These are phyloP conservation scores for Myotis lucifugus DNA, from an alignment of 2,113 vertebrate genomes.

Conservation along the genomic window DNA sequence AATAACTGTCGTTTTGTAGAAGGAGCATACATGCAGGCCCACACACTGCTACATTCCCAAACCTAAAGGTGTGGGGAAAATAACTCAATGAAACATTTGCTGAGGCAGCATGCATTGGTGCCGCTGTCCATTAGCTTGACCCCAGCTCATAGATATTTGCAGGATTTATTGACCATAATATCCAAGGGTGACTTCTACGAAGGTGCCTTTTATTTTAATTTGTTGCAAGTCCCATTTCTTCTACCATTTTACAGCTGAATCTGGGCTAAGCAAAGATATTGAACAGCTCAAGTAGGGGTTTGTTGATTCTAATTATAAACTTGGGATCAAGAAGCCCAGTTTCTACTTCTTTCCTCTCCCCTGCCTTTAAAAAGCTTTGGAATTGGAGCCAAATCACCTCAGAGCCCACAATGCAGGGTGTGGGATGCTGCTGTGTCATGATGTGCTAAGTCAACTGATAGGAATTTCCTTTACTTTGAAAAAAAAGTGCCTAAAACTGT, in stretches of 20 bases:
- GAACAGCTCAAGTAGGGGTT: not conserved
- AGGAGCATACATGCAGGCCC: not conserved
- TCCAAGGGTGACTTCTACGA: not conserved
- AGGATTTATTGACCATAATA: not conserved
- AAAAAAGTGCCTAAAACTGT: not conserved
- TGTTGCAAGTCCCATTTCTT: not conserved
- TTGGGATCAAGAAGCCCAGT: not conserved
- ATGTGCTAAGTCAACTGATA: not conserved
- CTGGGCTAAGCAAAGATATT: not conserved
- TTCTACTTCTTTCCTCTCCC: not conserved
- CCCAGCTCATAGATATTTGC: not conserved
- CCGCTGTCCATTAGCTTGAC: not conserved
- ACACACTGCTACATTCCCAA: not conserved
- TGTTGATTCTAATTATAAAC: constrained; percentile 19
- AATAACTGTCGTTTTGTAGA: not conserved
- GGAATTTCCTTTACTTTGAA: constrained; percentile 17
- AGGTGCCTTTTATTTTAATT: not conserved
- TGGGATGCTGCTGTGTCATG: not conserved
- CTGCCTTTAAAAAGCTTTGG: not conserved
- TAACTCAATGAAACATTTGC: not conserved
- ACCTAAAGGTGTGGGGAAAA: not conserved
- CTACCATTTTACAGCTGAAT: not conserved
- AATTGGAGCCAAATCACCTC: not conserved
- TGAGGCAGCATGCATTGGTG: not conserved
- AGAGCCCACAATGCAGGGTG: not conserved